These are phyloP conservation scores for Pseudomyrmex concolor DNA, from an alignment of 1,140 invertebrate genomes.

Conservation along the genomic window DNA sequence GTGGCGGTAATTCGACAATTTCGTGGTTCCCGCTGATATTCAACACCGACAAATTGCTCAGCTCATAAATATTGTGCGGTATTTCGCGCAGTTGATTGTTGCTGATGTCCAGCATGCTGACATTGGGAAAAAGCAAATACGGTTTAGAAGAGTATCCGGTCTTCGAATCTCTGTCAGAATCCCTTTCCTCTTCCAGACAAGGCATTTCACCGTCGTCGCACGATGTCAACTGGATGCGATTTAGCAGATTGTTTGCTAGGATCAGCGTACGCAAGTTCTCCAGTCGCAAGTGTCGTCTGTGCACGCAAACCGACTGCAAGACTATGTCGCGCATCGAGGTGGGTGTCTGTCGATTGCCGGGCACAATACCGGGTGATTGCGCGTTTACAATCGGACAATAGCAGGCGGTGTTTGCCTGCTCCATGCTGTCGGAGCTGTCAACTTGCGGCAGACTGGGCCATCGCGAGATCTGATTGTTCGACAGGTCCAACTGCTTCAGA, in stretches of 20 bases:
- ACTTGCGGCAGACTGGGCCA: conserved; percentile 94
- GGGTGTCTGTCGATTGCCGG: conserved; percentile 82
- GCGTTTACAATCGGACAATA: conserved; percentile 85
- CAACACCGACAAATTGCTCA: conserved; percentile 95
- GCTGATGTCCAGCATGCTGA: conserved; percentile 97
- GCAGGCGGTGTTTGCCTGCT: conserved; percentile 88
- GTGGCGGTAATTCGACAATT: conserved; percentile 94
- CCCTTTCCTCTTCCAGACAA: conserved; percentile 76
- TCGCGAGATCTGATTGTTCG: conserved; percentile 95
- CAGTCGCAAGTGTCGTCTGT: conserved; percentile 92
- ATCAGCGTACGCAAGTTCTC: conserved; percentile 93
- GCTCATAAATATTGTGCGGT: conserved; percentile 93
- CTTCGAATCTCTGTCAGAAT: conserved; percentile 75
- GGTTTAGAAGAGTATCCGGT: conserved; percentile 76
- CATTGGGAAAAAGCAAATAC: conserved; percentile 94
- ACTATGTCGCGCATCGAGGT: conserved; percentile 89
- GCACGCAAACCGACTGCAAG: conserved; percentile 92
- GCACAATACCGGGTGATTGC: conserved; percentile 79
- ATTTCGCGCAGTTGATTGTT: conserved; percentile 94
- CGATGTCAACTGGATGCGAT: conserved; percentile 91
- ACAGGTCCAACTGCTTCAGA: conserved; percentile 96
- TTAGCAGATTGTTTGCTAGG: conserved; percentile 93
- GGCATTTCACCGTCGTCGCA: conserved; percentile 88
- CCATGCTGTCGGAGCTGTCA: conserved; percentile 87
- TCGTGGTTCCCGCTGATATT: conserved; percentile 96